phyloP scores from a whole-genome alignment of 2,888 invertebrate genomes.

The Furcula furcula region DNA sequence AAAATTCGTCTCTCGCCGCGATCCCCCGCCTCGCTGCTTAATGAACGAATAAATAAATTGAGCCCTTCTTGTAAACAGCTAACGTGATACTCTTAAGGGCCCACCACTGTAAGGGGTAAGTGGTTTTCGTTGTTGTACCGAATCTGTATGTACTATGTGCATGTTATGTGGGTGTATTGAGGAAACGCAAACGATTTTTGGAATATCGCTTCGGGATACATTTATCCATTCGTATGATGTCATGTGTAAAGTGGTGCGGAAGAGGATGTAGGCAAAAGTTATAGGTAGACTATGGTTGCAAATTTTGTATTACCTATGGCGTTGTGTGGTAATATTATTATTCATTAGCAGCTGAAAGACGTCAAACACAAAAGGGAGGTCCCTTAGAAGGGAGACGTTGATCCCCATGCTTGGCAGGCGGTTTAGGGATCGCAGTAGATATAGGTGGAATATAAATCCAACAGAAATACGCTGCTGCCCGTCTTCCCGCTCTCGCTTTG shows the following conservation, averaged over 20 bases:
- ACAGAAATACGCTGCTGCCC: too few relatives aligned
- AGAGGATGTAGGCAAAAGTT: too few relatives aligned
- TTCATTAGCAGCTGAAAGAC: too few relatives aligned
- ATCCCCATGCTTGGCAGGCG: too few relatives aligned
- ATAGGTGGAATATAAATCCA: too few relatives aligned
- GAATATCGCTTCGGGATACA: slow-evolving; percentile 22
- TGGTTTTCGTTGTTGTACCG: slow-evolving; percentile 78
- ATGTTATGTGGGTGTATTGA: slow-evolving; percentile 49
- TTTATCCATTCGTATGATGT: slow-evolving; percentile 2
- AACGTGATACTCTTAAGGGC: slow-evolving; percentile 61
- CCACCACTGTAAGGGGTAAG: slow-evolving; percentile 78
- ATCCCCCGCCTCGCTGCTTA: slow-evolving; percentile 68
- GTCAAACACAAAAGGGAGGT: too few relatives aligned
- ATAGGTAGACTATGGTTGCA: too few relatives aligned
- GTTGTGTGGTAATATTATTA: too few relatives aligned
- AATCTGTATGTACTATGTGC: slow-evolving; percentile 57
- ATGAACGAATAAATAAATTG: slow-evolving; percentile 80
- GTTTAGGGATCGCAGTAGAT: too few relatives aligned
- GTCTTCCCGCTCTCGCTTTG: too few relatives aligned
- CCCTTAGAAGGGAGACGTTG: too few relatives aligned
- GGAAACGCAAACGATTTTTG: slow-evolving; percentile 23
- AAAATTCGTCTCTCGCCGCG: slow-evolving; percentile 72
- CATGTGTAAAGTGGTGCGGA: background rate
- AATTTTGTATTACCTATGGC: too few relatives aligned
- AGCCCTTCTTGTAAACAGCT: slow-evolving; percentile 74